Conservation (phyloP, 2,888 invertebrate genomes). For the Pristionchus japonicus region DNA sequence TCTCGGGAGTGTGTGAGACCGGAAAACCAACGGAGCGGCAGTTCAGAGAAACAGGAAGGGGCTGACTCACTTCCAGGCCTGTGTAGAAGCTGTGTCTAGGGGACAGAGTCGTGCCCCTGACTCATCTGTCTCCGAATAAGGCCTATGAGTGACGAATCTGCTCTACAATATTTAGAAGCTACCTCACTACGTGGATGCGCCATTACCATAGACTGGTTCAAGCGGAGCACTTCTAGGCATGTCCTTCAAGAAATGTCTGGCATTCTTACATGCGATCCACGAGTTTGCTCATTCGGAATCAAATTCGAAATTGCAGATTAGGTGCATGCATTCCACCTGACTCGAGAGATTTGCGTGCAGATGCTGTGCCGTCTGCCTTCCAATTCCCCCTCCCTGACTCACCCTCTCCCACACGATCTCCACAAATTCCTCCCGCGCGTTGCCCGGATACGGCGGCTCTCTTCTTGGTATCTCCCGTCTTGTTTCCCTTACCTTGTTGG, state of each 20-base stretch:
- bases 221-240: no score
- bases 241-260: no score
- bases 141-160: not conserved
- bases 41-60: not conserved
- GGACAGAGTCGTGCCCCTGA: not conserved
- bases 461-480: no score
- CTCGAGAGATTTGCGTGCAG: no score
- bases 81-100: not conserved
- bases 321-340: no score
- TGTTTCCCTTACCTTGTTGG: not conserved
- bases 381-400: not conserved
- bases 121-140: not conserved
- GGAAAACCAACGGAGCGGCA: not conserved
- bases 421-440: not conserved
- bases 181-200: no score
- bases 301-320: no score
- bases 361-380: not conserved
- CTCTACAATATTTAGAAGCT: no score
- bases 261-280: no score
- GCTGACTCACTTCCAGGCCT: not conserved
- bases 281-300: no score
- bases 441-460: not conserved
- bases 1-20: not conserved
- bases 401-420: not conserved
- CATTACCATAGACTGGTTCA: no score